Evolutionary conservation across 2,113 vertebrate genomes (phyloP), one percentile per base, ranked within the genome.

Genomic region (Hippolais icterina): DNA sequence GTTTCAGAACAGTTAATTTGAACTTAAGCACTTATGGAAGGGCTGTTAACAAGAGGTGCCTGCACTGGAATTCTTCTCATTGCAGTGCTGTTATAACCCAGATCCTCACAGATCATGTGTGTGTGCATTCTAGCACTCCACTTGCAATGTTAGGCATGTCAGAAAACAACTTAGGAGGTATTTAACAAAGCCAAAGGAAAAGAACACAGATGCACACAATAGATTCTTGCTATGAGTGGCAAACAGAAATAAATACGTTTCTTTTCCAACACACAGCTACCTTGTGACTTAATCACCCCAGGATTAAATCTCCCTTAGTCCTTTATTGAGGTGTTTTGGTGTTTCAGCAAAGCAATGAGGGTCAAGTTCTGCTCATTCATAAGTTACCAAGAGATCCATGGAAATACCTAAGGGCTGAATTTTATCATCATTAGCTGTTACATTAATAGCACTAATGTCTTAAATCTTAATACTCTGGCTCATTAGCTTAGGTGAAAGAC

Each of bases 1-100:
- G 76, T 90, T 96, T 98, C 79, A 96, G 93, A 91, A 96, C 63
- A 59, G 93, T 95, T 98, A 94, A 97, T 97, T 97, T 96, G 94
- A 97, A 95, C 71, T 90, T 96, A 97, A 97, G 90, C 83, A 93
- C 78, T 92, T 97, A 89, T 15, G 79, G 87, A 97, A 96, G 64
- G 72, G 77, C 90, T 92, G 89, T 90, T 92, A 94, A 83, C 79
- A 66, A 70, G 93, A 96, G 83, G 77, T 70, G 75, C 71, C 95
- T 87, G 82, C 64, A 33, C 53, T 71, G 60, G 83, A 92, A 96
- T 93, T 70, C 71, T 70, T 50, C 81, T 88, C 57, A 47, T 70
- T 74, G 52, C 79, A 63, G 27, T 27, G 61, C 78, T 87, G 82
- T 56, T 97, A 82, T 52, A 95, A 94, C 68, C 85, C 28, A 78